Percentiles rank a stretch among this genome's conserved stretches.
phyloP scores from a whole-genome alignment of 2,113 vertebrate genomes.

The Rhinichthys klamathensis region DNA sequence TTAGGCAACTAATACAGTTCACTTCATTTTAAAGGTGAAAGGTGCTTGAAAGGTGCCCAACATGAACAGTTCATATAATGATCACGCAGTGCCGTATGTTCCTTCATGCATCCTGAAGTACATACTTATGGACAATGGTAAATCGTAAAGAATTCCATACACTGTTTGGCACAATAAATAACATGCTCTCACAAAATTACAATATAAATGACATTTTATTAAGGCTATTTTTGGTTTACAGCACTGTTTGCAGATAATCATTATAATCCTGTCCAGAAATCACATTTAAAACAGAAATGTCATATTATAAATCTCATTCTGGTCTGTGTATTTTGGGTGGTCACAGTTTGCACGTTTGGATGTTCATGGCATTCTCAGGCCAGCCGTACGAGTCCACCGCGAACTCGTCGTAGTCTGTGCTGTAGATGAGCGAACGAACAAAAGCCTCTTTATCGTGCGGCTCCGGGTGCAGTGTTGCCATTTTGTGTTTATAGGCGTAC shows the following conservation, averaged over 20 bases:
- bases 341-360: conserved; percentile 86
- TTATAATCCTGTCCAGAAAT: conserved; percentile 44
- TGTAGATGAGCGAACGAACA: conserved; percentile 83
- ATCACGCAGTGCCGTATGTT: not conserved
- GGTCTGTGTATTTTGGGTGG: not conserved
- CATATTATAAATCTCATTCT: conserved; percentile 50
- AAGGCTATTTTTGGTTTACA: conserved; percentile 40
- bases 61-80: not conserved
- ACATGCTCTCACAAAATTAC: not conserved
- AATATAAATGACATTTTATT: conserved; percentile 60
- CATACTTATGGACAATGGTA: not conserved
- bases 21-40: too few relatives aligned
- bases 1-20: too few relatives aligned
- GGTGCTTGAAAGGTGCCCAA: too few relatives aligned
- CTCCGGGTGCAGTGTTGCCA: conserved; percentile 85
- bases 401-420: conserved; percentile 85
- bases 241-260: not conserved
- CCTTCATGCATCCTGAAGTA: not conserved
- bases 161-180: not conserved
- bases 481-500: conserved; percentile 84
- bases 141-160: not conserved
- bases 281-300: conserved; percentile 46
- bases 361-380: conserved; percentile 83
- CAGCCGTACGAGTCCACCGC: conserved; percentile 85
- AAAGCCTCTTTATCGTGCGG: conserved; percentile 86